Evolutionary conservation across 2,113 vertebrate genomes (phyloP), one percentile per base, ranked within the genome.

Genomic region (Gila orcuttii): DNA sequence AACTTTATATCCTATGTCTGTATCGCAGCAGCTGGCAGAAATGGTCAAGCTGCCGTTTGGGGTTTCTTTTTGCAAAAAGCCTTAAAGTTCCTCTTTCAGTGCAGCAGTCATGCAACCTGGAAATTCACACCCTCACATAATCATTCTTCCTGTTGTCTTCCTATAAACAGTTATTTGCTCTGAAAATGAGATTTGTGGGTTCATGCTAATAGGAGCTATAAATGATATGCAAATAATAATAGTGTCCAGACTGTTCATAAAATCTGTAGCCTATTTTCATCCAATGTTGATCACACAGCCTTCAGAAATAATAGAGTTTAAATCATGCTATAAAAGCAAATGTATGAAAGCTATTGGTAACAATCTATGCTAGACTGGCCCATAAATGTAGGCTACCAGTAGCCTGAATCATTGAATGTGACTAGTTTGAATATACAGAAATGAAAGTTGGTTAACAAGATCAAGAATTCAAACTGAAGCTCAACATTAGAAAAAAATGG

Each of bases 11-110:
- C 59, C 59, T 50, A 55, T 33, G 25, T 66, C 42, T 69, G 47
- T 69, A 6, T 69, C 12, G 42, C 57, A 19, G 62, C 28, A 15
- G 25, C 28, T 33, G n/a, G 64, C 52, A 59, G 28, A 83, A 78
- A 66, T 85, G 47, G 15, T 28, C 57, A 62, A 62, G 39, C 62
- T 52, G 60, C 10, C 17, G 60, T 82, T 45, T 28, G 21, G 10
- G 1, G 79, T 68, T 79, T 69, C 79, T 73, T 55, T 31, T 68
- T 55, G 36, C 55, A 77, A 28, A 62, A 50, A 81, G 66, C 1
- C 10, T 1, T 17, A 19, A 84, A 84, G 86, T 85, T 87, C 86
- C 86, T 78, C 78, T 87, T 85, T 85, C 3, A 13, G 0, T 71
- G 12, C n/a, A 74, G 0, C 10, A 81, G 69, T 68, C 62, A 64